Percentiles rank a stretch among this genome's conserved stretches.
phyloP scores from a whole-genome alignment of 2,797 vertebrate genomes.

The Tapera naevia region DNA sequence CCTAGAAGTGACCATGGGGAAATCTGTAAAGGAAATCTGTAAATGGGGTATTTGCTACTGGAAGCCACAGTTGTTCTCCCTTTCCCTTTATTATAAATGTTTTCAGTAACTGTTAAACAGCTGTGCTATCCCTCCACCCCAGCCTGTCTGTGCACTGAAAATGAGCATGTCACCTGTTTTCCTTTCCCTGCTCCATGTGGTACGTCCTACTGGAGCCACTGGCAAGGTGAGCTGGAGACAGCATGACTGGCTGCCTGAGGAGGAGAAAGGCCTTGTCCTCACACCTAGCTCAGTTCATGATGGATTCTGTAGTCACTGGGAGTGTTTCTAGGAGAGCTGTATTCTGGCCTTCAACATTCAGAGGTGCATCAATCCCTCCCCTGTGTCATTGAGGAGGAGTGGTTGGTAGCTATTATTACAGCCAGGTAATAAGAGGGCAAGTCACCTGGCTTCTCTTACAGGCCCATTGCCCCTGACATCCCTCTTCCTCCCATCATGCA shows the following conservation, averaged over 20 bases:
- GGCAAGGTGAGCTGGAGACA: background rate
- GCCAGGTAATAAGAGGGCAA: background rate
- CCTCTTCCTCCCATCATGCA: background rate
- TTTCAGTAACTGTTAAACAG: too few species aligned
- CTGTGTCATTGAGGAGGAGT: background rate
- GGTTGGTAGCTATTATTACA: background rate
- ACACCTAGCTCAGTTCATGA: background rate
- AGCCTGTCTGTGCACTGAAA: background rate
- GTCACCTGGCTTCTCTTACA: background rate
- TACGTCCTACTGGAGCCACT: accelerated
- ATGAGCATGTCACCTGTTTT: background rate
- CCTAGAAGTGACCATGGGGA: background rate
- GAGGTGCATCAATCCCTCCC: background rate
- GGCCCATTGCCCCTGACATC: background rate
- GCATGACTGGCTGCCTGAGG: accelerated
- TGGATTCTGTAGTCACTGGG: background rate
- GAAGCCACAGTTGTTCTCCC: background rate
- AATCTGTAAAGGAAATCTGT: background rate
- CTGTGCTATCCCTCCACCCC: background rate
- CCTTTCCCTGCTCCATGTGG: background rate
- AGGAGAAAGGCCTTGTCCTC: background rate
- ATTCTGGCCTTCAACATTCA: background rate
- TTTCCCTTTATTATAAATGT: background rate
- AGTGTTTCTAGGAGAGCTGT: background rate
- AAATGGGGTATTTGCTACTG: background rate